Evolutionary conservation across 1,140 invertebrate genomes (phyloP), one percentile per base, ranked within the genome.

Genomic region (Diorhabda carinulata): DNA sequence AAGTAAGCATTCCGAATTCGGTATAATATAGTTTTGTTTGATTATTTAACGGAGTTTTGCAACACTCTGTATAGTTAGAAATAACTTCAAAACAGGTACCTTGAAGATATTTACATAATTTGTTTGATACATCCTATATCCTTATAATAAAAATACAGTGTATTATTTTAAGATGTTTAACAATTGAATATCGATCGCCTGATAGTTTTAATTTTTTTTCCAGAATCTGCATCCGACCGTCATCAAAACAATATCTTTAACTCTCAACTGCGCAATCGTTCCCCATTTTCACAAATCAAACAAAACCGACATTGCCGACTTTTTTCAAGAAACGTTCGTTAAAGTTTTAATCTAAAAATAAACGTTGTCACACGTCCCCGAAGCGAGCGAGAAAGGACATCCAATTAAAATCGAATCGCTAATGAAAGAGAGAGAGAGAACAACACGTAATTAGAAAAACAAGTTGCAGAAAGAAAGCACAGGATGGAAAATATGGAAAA

Each of bases 371-470:
- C 72, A 68, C 68, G 70, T 66, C 70, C 61, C 67, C 67, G 66
- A 68, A 69, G 64, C 68, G 66, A 67, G 71, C 69, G 71, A 73
- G 66, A 72, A 62, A 71, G 66, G 63, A 70, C 56, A 66, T 58
- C 72, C 70, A 73, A 73, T 73, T 73, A 74, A 74, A 73, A 72
- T 71, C 68, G 70, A 69, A 69, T 69, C 64, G 41, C 72, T 67
- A 67, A 45, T 61, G 74, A 60, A 62, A 67, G 66, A 70, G 73
- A 66, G 69, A 72, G 68, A 73, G 44, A 45, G 43, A 61, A 52
- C 6, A 69, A 71, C 68, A 72, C 61, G 52, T 71, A 72, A 75
- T 74, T 73, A 77, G 76, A 78, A 77, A 78, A 78, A 77, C 76
- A 73, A 68, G 71, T 73, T 67, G 70, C 65, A 61, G 70, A 74